Evolutionary conservation across 2,797 vertebrate species (phyloP).

Genomic region (Hephaestus fuliginosus): DNA sequence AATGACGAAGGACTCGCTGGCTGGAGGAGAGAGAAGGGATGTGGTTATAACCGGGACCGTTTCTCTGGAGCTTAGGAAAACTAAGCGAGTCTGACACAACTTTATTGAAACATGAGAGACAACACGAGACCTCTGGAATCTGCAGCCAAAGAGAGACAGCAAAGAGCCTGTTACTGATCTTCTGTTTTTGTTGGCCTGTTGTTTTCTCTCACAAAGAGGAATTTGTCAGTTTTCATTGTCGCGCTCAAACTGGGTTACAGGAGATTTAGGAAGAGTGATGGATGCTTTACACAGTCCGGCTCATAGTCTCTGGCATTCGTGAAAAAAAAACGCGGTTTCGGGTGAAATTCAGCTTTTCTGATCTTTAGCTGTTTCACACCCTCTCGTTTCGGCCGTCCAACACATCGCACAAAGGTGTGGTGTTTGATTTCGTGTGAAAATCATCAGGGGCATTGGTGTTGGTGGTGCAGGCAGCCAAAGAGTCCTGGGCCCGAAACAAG

Average conservation of each 20-base stretch:
- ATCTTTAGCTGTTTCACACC: neutral
- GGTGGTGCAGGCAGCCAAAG: conserved; percentile 38
- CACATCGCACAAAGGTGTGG: conserved; percentile 16
- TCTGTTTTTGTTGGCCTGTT: neutral
- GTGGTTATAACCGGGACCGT: conserved; percentile 56
- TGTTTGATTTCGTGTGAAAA: conserved; percentile 65
- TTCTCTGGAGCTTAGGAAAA: conserved; percentile 44
- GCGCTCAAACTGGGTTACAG: neutral
- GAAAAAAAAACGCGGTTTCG: neutral
- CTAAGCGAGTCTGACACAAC: conserved; percentile 46
- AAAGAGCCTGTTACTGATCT: neutral
- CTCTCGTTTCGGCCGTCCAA: conserved; percentile 15
- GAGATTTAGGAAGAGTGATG: neutral
- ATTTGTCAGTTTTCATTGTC: conserved; percentile 24
- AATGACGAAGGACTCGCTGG: conserved; percentile 60
- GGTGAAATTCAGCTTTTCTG: neutral
- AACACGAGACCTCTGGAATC: conserved; percentile 44
- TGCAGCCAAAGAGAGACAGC: neutral
- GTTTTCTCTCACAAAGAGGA: conserved; percentile 19
- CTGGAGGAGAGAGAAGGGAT: conserved; percentile 50
- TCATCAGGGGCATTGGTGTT: conserved; percentile 49
- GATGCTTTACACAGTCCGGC: neutral
- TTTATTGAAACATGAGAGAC: conserved; percentile 62
- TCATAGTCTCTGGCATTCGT: neutral
- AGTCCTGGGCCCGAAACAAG: conserved; percentile 40